These are phyloP conservation scores for Oxyruncus cristatus DNA, from an alignment of 2,113 vertebrate genomes.

Conservation along the genomic window DNA sequence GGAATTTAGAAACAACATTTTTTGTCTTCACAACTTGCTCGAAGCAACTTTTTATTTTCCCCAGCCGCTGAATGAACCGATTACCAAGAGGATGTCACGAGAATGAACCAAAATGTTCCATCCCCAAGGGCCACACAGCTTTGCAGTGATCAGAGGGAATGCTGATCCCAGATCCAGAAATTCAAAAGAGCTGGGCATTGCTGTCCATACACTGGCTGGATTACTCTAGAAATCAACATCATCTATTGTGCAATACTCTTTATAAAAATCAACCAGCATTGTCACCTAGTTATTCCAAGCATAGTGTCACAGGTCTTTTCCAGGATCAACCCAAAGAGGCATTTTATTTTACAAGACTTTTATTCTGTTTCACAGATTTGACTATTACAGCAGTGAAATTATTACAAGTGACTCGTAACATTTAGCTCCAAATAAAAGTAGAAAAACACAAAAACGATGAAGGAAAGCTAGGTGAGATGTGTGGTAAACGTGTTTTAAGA, in stretches of 20 bases:
- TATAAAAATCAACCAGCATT: neutral
- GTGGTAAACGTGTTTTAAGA: conserved; percentile 26
- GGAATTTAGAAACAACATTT: conserved; percentile 9
- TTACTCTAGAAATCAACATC: neutral
- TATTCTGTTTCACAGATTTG: conserved; percentile 75
- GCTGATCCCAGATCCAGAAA: neutral
- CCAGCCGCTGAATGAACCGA: neutral
- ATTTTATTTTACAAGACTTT: conserved; percentile 74
- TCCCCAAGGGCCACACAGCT: neutral
- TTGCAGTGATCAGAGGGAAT: neutral
- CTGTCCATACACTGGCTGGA: neutral
- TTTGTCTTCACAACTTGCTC: neutral
- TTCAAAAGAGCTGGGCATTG: neutral
- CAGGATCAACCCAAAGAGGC: conserved; percentile 20
- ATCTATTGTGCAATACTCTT: neutral
- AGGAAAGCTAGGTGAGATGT: neutral
- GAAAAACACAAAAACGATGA: conserved; percentile 33
- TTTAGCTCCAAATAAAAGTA: conserved; percentile 66
- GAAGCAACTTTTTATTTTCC: neutral
- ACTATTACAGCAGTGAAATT: conserved; percentile 76
- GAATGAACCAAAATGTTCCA: neutral
- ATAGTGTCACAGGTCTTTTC: neutral
- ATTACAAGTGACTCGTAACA: conserved; percentile 72
- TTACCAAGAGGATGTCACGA: neutral
- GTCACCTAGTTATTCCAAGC: neutral